Conservation (phyloP, 2,888 invertebrate genomes). For the Mycalesis mineus region DNA sequence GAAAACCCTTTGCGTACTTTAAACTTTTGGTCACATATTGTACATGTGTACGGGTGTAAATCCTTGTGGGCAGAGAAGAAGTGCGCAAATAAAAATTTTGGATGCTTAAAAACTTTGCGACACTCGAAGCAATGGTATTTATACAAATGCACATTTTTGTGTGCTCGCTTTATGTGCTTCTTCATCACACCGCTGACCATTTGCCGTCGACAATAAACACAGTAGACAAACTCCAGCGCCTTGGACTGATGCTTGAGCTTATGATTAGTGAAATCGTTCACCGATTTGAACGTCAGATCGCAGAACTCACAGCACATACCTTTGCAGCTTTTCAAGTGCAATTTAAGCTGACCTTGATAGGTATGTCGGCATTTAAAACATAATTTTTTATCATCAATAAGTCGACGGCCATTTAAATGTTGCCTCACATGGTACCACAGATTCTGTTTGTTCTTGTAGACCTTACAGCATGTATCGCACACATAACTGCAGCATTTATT, state of each 20-base stretch:
- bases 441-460: slow-evolving; percentile 34
- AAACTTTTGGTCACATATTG: slow-evolving; percentile 54
- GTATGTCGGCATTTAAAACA: slow-evolving; percentile 35
- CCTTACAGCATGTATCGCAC: slow-evolving; percentile 47
- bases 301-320: slow-evolving; percentile 48
- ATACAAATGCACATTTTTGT: slow-evolving; percentile 47
- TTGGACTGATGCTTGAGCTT: slow-evolving; percentile 37
- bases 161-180: slow-evolving; percentile 51
- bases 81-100: slow-evolving; percentile 57
- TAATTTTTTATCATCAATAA: neutral
- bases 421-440: slow-evolving; percentile 35
- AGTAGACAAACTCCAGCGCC: slow-evolving; percentile 39
- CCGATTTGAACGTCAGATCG: slow-evolving; percentile 36
- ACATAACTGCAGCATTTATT: slow-evolving; percentile 35
- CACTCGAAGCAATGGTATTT: slow-evolving; percentile 60
- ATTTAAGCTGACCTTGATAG: slow-evolving; percentile 23
- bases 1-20: slow-evolving; percentile 54
- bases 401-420: neutral
- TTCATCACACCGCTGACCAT: slow-evolving; percentile 48
- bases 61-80: slow-evolving; percentile 52
- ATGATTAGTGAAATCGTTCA: slow-evolving; percentile 47
- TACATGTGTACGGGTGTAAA: slow-evolving; percentile 56
- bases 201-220: slow-evolving; percentile 52
- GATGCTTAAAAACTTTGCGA: slow-evolving; percentile 51
- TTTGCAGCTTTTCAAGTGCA: slow-evolving; percentile 43